Percentiles rank a stretch among this genome's conserved stretches.
These are phyloP conservation scores for Quadroppia sp. DNA, from an alignment of 2,888 invertebrate genomes.

Conservation along the genomic window DNA sequence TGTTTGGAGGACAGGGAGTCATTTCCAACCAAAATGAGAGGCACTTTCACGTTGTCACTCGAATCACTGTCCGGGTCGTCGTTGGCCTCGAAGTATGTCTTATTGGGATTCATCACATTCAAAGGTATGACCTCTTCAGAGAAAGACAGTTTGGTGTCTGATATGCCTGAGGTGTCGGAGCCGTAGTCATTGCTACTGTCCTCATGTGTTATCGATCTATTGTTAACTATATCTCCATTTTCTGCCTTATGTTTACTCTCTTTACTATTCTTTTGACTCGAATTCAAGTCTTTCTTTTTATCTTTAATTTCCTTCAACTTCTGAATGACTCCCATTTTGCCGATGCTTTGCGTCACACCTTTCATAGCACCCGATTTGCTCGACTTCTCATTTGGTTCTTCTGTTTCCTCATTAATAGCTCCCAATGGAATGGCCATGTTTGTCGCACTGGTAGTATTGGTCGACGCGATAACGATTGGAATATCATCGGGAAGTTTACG, in stretches of 20 bases:
- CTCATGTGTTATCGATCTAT: neutral
- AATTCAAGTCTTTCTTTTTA: constrained; percentile 26
- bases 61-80: neutral
- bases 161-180: constrained; percentile 37
- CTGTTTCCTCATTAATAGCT: constrained; percentile 37
- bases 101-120: neutral
- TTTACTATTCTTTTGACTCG: neutral
- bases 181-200: constrained; percentile 10
- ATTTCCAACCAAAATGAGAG: constrained; percentile 8
- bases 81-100: constrained; percentile 4
- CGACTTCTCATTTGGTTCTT: neutral
- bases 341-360: constrained; percentile 11
- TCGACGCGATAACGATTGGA: constrained; percentile 40
- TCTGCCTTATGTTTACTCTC: constrained; percentile 6
- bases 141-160: constrained; percentile 7
- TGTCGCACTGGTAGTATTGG: neutral
- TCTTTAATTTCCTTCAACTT: constrained; percentile 28
- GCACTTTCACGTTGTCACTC: constrained; percentile 23
- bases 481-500: constrained; percentile 84
- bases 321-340: constrained; percentile 22
- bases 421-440: constrained; percentile 1
- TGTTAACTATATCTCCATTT: constrained; percentile 13
- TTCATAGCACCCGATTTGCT: neutral
- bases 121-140: constrained; percentile 18
- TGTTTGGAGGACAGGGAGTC: neutral